phyloP scores from a whole-genome alignment of 2,888 invertebrate species.

The Sphaeridia pumilis region DNA sequence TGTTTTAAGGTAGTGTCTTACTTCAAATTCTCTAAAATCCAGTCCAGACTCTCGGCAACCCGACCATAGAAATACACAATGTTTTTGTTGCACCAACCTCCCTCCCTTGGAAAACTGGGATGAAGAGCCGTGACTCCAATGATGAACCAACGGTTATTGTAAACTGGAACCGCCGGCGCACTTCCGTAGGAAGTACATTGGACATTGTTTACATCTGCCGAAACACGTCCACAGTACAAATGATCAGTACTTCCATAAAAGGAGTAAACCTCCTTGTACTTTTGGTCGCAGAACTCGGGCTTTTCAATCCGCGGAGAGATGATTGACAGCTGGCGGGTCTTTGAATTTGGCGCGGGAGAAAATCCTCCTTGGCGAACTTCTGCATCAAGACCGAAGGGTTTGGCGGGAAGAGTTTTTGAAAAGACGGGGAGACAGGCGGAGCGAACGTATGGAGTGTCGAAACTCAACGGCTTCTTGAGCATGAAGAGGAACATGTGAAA shows the following conservation, averaged over 20 bases:
- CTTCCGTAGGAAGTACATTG: conserved; percentile 6
- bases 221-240: conserved; percentile 10
- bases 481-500: conserved; percentile 17
- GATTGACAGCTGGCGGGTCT: not conserved
- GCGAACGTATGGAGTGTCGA: conserved; percentile 10
- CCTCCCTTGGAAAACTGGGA: not conserved
- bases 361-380: conserved; percentile 15
- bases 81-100: conserved; percentile 7
- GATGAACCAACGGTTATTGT: conserved; percentile 11
- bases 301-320: not conserved
- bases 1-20: not conserved
- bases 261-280: conserved; percentile 10
- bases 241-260: not conserved
- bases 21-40: conserved; percentile 10
- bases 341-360: not conserved
- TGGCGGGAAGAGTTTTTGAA: conserved; percentile 2
- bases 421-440: conserved; percentile 16
- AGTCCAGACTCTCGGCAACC: not conserved
- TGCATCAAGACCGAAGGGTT: conserved; percentile 1
- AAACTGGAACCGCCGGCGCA: not conserved
- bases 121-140: conserved; percentile 5
- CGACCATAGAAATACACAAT: conserved; percentile 9
- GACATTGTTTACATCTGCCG: too few species aligned
- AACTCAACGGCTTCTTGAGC: conserved; percentile 11
- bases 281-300: conserved; percentile 2